phyloP scores from a whole-genome alignment of 2,113 vertebrate genomes.

The Pteropus alecto region DNA sequence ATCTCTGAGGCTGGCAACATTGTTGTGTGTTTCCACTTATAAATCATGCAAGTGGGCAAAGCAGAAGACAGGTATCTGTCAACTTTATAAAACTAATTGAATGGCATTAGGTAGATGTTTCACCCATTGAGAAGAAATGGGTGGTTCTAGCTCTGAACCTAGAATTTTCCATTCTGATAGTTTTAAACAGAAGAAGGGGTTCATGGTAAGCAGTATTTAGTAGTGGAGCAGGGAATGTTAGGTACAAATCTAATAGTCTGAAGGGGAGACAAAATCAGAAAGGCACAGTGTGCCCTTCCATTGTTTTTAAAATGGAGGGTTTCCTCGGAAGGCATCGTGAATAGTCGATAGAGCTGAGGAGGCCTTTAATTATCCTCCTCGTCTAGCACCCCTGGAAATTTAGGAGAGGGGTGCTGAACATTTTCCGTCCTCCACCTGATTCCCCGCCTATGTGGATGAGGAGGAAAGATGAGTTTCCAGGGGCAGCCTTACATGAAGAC shows the following conservation, averaged over 20 bases:
- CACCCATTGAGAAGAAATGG: background rate
- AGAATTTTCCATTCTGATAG: background rate
- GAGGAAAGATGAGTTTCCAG: background rate
- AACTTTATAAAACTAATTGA: background rate
- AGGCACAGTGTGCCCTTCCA: accelerated
- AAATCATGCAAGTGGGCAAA: background rate
- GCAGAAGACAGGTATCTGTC: background rate
- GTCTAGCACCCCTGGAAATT: background rate
- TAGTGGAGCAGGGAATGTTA: background rate
- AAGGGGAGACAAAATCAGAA: background rate
- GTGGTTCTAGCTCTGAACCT: background rate
- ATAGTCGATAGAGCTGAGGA: background rate
- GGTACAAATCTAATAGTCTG: background rate
- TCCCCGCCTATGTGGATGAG: background rate
- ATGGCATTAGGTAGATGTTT: background rate
- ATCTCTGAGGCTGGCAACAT: background rate
- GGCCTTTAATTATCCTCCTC: background rate
- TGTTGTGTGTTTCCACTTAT: background rate
- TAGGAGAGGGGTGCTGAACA: background rate
- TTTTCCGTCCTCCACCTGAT: accelerated
- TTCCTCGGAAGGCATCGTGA: background rate
- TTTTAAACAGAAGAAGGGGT: background rate
- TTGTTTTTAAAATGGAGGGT: background rate
- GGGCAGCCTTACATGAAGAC: background rate
- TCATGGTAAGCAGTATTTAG: background rate